Evolutionary conservation across 2,113 vertebrate genomes (phyloP).

Genomic region (Zeus faber): DNA sequence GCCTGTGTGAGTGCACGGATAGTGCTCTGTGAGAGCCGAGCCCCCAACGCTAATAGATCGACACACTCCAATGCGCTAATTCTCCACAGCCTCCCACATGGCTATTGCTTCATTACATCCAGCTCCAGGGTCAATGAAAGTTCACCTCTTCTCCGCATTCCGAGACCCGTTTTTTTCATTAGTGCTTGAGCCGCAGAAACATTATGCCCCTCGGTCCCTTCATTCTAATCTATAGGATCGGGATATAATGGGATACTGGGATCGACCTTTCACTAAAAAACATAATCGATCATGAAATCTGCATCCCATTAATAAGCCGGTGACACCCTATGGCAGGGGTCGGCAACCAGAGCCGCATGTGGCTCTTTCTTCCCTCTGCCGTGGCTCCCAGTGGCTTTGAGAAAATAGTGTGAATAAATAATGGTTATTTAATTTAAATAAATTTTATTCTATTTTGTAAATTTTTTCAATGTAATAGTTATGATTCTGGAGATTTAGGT

Average conservation of each 20-base stretch:
- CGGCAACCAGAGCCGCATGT: too few relatives aligned
- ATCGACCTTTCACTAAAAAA: slow-evolving; percentile 10
- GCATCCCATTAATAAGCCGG: slow-evolving; percentile 1
- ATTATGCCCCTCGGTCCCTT: slow-evolving; percentile 6
- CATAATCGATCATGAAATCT: neutral
- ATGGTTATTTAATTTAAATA: too few relatives aligned
- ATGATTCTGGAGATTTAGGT: too few relatives aligned
- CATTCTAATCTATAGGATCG: neutral
- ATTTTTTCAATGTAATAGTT: too few relatives aligned
- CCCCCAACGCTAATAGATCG: neutral
- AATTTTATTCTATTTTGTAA: too few relatives aligned
- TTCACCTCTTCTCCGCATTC: slow-evolving; percentile 12
- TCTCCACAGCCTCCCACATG: slow-evolving; percentile 1
- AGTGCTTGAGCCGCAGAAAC: slow-evolving; percentile 1
- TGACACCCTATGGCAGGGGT: neutral
- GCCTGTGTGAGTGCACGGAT: too few relatives aligned
- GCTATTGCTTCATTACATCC: slow-evolving; percentile 12
- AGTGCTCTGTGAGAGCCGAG: neutral
- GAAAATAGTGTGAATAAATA: too few relatives aligned
- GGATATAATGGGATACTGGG: slow-evolving; percentile 6
- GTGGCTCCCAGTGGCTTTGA: too few relatives aligned
- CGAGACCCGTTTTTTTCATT: slow-evolving; percentile 19
- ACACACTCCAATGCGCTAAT: slow-evolving; percentile 2
- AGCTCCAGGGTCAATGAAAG: slow-evolving; percentile 15
- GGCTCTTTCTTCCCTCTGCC: too few relatives aligned